Conservation (phyloP, 1,140 invertebrate species). For the Ruditapes philippinarum region DNA sequence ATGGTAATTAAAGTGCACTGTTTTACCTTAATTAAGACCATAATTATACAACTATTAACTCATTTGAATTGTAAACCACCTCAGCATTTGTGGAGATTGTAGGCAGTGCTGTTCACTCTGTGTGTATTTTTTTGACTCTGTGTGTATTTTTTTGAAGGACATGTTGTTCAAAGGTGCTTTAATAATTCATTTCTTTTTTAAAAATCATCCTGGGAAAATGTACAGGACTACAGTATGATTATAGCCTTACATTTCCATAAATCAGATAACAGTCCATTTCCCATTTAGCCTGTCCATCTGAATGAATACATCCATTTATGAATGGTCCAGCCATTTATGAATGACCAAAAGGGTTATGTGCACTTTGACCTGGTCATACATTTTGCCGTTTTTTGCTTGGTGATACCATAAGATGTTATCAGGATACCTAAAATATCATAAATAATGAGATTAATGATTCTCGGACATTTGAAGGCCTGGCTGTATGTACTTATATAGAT, state of each 20-base stretch:
- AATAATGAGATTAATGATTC: slow-evolving; percentile 1
- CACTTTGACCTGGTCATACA: slow-evolving; percentile 23
- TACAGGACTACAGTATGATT: background rate
- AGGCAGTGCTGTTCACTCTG: too few species aligned
- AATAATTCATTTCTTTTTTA: too few species aligned
- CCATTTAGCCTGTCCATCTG: background rate
- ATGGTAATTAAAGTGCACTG: too few species aligned
- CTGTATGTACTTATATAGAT: slow-evolving; percentile 14
- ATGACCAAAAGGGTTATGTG: slow-evolving; percentile 47
- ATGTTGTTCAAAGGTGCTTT: too few species aligned
- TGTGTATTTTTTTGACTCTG: too few species aligned
- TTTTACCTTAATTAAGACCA: too few species aligned
- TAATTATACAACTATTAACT: too few species aligned
- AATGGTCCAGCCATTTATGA: slow-evolving; percentile 16
- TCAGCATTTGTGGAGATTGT: too few species aligned
- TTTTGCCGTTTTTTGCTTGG: slow-evolving; percentile 6
- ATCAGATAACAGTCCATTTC: slow-evolving; percentile 28
- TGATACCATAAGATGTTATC: slow-evolving; percentile 6
- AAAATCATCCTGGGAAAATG: background rate
- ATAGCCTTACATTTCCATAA: slow-evolving; percentile 7
- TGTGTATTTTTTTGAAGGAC: too few species aligned
- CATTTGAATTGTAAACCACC: too few species aligned
- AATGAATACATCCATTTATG: slow-evolving; percentile 24
- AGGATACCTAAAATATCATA: slow-evolving; percentile 23
- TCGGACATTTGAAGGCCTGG: background rate